A percentile compares a stretch with the other conserved stretches of the same genome.
These are phyloP conservation scores for Leptopilina drosophilae DNA, from an alignment of 2,888 invertebrate species.

Conservation along the genomic window DNA sequence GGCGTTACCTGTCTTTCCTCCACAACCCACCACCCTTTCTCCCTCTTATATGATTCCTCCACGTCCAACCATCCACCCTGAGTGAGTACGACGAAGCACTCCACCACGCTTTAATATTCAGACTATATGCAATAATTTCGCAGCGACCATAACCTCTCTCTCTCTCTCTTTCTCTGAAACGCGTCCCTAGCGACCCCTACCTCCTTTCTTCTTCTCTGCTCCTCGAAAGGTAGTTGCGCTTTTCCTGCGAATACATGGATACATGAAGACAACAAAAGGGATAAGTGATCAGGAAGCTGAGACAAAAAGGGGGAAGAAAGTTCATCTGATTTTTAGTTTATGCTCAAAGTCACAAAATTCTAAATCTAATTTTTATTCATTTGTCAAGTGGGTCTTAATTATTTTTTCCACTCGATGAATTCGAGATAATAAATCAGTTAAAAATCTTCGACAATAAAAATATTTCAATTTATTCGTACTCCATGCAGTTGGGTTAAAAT, in stretches of 20 bases:
- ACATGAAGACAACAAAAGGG: conserved; percentile 3
- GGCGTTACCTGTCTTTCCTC: conserved; percentile 72
- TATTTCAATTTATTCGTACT: too few relatives aligned
- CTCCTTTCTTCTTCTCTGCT: background rate
- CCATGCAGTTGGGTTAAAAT: too few relatives aligned
- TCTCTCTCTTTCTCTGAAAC: conserved; percentile 30
- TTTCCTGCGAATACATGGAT: background rate
- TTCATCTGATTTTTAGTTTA: background rate
- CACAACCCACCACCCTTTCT: conserved; percentile 51
- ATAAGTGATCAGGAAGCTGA: background rate
- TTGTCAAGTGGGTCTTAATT: too few relatives aligned
- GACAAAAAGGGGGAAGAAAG: background rate
- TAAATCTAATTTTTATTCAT: too few relatives aligned
- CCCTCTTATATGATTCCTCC: conserved; percentile 45
- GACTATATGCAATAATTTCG: conserved; percentile 77
- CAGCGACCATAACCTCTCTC: conserved; percentile 71
- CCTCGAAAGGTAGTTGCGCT: background rate
- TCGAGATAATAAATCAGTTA: too few relatives aligned
- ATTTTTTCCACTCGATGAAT: too few relatives aligned
- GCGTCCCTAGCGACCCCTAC: conserved; percentile 8
- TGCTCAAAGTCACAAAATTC: background rate
- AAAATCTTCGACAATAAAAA: too few relatives aligned
- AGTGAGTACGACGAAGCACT: conserved; percentile 56
- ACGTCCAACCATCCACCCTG: conserved; percentile 42
- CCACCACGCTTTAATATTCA: conserved; percentile 76